Base-by-base conservation (phyloP, 2,113 vertebrate genomes). In the Misgurnus mizolepis region DNA sequence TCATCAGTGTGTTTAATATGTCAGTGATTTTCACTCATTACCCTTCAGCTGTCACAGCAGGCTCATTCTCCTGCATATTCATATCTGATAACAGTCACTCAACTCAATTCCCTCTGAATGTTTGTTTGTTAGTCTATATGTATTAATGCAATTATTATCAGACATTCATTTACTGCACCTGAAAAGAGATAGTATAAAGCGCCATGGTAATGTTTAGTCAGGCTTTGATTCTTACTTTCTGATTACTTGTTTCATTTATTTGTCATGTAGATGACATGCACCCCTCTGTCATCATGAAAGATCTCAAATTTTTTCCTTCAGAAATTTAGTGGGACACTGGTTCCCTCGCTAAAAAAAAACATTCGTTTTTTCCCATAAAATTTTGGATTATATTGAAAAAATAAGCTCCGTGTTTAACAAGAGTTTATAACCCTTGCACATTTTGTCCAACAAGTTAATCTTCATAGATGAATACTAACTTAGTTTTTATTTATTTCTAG, bases 21-120 rank as follows among this genome's bases (percentile, higher is more conserved):
- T 69, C 76, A 18, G 64, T 71, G 49, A 41, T 78, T 78, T 78
- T 40, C n/a, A 56, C 66, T 78, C 76, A 78, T 78, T 78, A 78
- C 22, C 67, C 41, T 39, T 61, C 5, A 41, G 55, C 41, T 45
- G 50, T 47, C 67, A 60, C 65, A 27, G 76, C 65, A 39, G 65
- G 76, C 34, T 67, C n/a, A 34, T 39, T 34, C 49, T 78, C 49
- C 18, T 47, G 56, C 68, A 69, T 53, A 34, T 69, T 61, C 41
- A 56, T 34, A 47, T 53, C 11, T 69, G 43, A 68, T 58, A 56
- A 41, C 50, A 68, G 76, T 67, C 64, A 67, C 4, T 67, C 64
- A 67, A 10, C 39, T n/a, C 7, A 43, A 78, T 49, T 11, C 8
- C 40, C 62, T 60, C 18, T 27, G 76, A 9, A 18, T 60, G 60